Base-by-base conservation (phyloP, 1,140 invertebrate species). In the Pissodes strobi region DNA sequence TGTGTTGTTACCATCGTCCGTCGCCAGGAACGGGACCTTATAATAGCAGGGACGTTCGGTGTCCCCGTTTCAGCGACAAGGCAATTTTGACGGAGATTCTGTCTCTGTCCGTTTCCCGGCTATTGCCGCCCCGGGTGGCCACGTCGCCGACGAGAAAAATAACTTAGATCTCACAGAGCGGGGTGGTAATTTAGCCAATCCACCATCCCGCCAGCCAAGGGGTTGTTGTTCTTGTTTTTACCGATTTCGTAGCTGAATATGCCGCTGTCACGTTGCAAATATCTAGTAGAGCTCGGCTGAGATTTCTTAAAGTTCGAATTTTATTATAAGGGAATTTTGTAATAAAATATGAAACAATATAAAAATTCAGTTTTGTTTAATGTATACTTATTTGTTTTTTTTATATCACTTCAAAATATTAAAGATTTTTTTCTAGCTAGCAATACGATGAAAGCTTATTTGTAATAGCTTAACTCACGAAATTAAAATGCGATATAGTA, bases 71-170 rank as follows among this genome's bases (percentile, higher is more conserved):
- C 41, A 10, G 2, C 41, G 41, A 45, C 8, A 45, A 45, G 41
- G 41, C 41, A 45, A 45, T 45, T 45, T 45, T 45, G 41, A 45
- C 41, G 41, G 18, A 45, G 18, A 18, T 45, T 45, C 41, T 18
- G 41, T 45, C 41, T 27, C 25, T 39, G 25, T 27, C 18, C 51
- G 27, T 53, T 53, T 34, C 18, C 51, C 37, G 51, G 51, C 51
- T 53, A 38, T 53, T 53, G 51, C 51, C 55, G 55, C 55, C 43
- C 55, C 55, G 43, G 55, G 55, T 57, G 55, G 37, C 38, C 38
- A 25, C 57, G 41, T 46, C 57, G 57, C 12, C 57, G 46, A 59
- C 43, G 57, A 59, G 57, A 46, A 59, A 59, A 59, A 59, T 59
- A 59, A 59, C 57, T 59, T 59, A 59, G 46, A 46, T 25, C 13